phyloP scores from a whole-genome alignment of 1,140 invertebrate species.

The Macrobrachium nipponense region DNA sequence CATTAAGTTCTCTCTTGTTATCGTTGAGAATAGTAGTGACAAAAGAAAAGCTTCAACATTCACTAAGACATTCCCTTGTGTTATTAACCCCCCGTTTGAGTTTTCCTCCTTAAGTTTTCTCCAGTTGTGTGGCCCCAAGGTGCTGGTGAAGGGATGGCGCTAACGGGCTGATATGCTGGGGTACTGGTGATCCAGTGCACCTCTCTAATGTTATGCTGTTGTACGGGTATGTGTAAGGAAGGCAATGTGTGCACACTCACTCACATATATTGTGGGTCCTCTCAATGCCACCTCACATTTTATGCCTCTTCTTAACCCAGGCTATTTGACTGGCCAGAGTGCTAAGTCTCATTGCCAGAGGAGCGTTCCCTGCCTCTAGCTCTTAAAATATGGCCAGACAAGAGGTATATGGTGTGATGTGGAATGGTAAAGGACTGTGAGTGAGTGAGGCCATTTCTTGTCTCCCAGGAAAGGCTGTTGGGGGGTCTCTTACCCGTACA shows the following conservation, averaged over 20 bases:
- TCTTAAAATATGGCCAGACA: conserved; percentile 43
- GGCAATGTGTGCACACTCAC: conserved; percentile 11
- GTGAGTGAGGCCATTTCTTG: conserved; percentile 41
- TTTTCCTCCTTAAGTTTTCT: conserved; percentile 58
- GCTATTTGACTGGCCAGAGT: not conserved
- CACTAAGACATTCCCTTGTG: conserved; percentile 32
- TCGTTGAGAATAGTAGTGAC: conserved; percentile 53
- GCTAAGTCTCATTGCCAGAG: too few relatives aligned
- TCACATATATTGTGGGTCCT: conserved; percentile 49
- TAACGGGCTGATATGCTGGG: not conserved
- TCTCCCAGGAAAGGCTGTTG: conserved; percentile 38
- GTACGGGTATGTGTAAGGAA: too few relatives aligned
- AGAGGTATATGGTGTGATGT: conserved; percentile 35
- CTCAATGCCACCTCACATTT: conserved; percentile 43
- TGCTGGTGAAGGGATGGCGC: conserved; percentile 2
- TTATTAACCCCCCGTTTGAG: conserved; percentile 57
- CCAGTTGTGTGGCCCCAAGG: conserved; percentile 40
- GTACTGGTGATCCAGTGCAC: not conserved
- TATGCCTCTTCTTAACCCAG: conserved; percentile 2
- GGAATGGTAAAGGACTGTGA: conserved; percentile 29
- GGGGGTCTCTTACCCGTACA: conserved; percentile 26
- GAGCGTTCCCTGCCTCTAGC: not conserved
- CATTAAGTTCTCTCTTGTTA: conserved; percentile 61
- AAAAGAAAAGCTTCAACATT: not conserved
- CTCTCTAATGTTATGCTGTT: too few relatives aligned